A percentile compares a stretch with the other conserved stretches of the same genome.
Conservation (phyloP, 1,140 invertebrate genomes). For the Amphibalanus amphitrite region DNA sequence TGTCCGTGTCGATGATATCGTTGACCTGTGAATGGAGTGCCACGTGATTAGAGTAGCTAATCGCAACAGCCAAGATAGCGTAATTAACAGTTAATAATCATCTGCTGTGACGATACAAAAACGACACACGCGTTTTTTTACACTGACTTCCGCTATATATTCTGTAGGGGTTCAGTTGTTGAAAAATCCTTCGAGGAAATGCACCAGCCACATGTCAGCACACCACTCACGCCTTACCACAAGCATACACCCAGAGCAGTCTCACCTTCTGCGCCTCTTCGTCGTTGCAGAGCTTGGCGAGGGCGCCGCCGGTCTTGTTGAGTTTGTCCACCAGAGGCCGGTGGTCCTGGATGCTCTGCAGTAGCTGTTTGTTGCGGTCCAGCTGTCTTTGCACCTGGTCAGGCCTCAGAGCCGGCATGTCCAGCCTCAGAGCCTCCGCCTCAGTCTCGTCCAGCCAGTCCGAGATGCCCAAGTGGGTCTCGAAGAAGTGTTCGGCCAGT, state of each 20-base stretch:
- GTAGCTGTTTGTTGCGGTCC: constrained; percentile 75
- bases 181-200: neutral
- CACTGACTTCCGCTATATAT: neutral
- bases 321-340: constrained; percentile 87
- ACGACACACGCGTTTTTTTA: neutral
- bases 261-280: constrained; percentile 57
- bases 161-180: neutral
- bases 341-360: constrained; percentile 82
- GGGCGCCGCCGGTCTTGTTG: constrained; percentile 79
- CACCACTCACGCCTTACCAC: neutral
- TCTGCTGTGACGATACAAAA: neutral
- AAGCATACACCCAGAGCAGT: neutral
- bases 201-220: neutral
- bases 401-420: constrained; percentile 57
- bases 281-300: constrained; percentile 64
- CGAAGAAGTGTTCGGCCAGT: constrained; percentile 81
- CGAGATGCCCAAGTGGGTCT: constrained; percentile 71
- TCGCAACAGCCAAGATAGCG: neutral
- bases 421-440: constrained; percentile 68
- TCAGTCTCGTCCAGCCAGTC: constrained; percentile 89
- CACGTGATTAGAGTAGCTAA: neutral
- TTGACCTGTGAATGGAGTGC: constrained; percentile 26
- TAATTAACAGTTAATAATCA: too few relatives aligned
- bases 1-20: constrained; percentile 73
- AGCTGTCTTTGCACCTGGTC: constrained; percentile 87